phyloP scores from a whole-genome alignment of 2,888 invertebrate genomes.

The Drosophila pegasa region DNA sequence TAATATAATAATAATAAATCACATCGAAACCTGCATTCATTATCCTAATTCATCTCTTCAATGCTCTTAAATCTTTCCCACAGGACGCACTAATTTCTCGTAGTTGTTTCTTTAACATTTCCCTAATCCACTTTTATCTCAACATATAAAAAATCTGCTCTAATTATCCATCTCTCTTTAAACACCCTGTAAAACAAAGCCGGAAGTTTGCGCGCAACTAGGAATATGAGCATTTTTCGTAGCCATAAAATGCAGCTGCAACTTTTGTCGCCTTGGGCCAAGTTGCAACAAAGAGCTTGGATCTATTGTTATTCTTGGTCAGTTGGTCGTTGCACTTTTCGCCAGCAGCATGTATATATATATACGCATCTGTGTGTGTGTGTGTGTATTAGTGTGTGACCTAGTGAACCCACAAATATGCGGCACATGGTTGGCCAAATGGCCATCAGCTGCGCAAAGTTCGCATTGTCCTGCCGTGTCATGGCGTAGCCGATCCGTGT shows the following conservation, averaged over 20 bases:
- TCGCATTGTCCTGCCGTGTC: constrained; percentile 48
- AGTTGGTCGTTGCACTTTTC: constrained; percentile 61
- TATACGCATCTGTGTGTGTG: constrained; percentile 13
- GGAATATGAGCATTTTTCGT: constrained; percentile 52
- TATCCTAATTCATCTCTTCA: too few species aligned
- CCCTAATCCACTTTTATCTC: not conserved
- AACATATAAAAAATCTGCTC: not conserved
- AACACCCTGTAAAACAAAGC: constrained; percentile 44
- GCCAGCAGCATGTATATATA: constrained; percentile 4
- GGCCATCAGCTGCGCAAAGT: constrained; percentile 45
- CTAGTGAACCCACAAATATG: constrained; percentile 68
- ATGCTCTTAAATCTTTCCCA: not conserved
- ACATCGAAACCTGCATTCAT: too few species aligned
- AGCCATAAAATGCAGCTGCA: constrained; percentile 74
- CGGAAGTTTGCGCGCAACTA: constrained; percentile 32
- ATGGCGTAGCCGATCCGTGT: constrained; percentile 20
- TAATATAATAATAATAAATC: too few species aligned
- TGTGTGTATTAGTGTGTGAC: constrained; percentile 39
- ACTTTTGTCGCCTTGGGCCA: constrained; percentile 37
- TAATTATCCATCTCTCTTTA: not conserved
- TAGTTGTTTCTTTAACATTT: not conserved
- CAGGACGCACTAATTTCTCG: not conserved
- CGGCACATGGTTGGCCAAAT: constrained; percentile 48
- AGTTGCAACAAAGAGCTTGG: constrained; percentile 56
- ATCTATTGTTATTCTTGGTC: constrained; percentile 66